These are phyloP conservation scores for Cyrtorhinus lividipennis DNA, from an alignment of 1,140 invertebrate genomes.

Conservation along the genomic window DNA sequence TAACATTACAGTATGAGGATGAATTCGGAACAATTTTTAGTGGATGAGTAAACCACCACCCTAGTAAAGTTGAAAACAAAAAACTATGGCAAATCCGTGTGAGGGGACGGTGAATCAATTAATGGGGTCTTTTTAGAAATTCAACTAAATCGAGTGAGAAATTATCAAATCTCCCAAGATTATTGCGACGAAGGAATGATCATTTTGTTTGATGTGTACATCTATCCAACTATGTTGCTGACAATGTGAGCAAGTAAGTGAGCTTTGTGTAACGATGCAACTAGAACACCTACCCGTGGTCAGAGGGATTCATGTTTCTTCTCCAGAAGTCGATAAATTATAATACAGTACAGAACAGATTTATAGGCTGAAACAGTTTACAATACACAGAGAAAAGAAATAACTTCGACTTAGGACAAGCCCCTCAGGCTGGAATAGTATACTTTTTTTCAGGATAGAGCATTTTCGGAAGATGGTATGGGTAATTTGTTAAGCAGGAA, in stretches of 20 bases:
- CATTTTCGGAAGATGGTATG: no score
- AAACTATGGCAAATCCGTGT: not conserved
- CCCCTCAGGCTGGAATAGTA: not conserved
- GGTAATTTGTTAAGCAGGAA: no score
- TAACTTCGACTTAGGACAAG: not conserved
- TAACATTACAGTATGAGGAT: not conserved
- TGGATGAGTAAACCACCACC: no score
- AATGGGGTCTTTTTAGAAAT: not conserved
- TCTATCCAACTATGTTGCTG: no score
- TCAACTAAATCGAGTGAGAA: not conserved
- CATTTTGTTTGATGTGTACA: not conserved
- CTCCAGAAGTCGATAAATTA: slow-evolving; percentile 22
- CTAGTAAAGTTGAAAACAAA: no score
- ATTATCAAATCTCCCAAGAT: not conserved
- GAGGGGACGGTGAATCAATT: not conserved
- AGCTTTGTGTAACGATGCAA: no score
- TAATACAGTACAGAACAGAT: slow-evolving; percentile 3
- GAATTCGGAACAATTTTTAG: not conserved
- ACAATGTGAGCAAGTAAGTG: no score
- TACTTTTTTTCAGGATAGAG: no score
- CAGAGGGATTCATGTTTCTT: slow-evolving; percentile 54
- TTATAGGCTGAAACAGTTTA: slow-evolving; percentile 16
- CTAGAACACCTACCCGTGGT: slow-evolving; percentile 56
- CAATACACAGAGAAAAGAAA: slow-evolving; percentile 18
- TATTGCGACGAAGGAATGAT: not conserved